Conservation (phyloP, 2,888 invertebrate species). For the Athalia circularis region DNA sequence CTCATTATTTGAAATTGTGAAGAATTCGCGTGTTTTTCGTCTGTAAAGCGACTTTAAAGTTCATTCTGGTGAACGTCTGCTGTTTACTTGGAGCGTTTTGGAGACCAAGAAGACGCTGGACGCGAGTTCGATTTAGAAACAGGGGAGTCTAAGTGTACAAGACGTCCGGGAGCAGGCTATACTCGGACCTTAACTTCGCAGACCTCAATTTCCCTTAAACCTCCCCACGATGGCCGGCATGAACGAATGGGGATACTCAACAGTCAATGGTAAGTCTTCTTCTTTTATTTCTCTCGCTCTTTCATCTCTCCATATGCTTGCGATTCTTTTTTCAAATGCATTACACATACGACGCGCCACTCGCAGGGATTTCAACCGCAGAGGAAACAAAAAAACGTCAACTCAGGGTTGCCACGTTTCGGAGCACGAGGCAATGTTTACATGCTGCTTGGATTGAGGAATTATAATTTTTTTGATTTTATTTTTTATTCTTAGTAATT, state of each 20-base stretch:
- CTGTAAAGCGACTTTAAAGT: not conserved
- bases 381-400: conserved; percentile 17
- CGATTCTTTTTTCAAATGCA: not conserved
- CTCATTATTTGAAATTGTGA: conserved; percentile 4
- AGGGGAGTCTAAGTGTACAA: conserved; percentile 58
- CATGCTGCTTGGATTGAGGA: conserved; percentile 4
- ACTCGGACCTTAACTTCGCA: conserved; percentile 71
- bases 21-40: not conserved
- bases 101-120: conserved; percentile 43
- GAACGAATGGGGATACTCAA: conserved; percentile 79
- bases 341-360: not conserved
- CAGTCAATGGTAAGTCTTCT: conserved; percentile 77
- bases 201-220: conserved; percentile 67
- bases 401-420: conserved; percentile 36
- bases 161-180: conserved; percentile 69
- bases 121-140: conserved; percentile 51
- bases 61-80: conserved; percentile 3
- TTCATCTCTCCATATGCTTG: not conserved
- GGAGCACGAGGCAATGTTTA: conserved; percentile 43
- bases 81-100: conserved; percentile 31
- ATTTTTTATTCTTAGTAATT: not conserved
- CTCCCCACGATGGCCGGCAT: conserved; percentile 69
- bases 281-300: not conserved
- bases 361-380: not conserved
- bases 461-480: not conserved